A percentile compares a stretch with the other conserved stretches of the same genome.
Evolutionary conservation across 2,888 invertebrate species (phyloP).

Genomic region (Caenorhabditis wallacei): DNA sequence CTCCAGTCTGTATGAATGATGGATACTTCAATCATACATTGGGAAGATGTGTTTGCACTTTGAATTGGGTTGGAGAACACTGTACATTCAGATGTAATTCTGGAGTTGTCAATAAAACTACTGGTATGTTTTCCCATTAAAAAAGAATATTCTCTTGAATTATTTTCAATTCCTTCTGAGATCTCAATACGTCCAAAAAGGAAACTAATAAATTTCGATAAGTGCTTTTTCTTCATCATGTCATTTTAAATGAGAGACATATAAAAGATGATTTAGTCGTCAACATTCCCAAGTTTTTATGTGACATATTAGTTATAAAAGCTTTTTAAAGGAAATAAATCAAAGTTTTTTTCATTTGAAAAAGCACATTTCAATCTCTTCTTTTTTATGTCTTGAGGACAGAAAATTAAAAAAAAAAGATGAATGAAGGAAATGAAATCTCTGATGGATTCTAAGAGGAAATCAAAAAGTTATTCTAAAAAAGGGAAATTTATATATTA

Average conservation of each 20-base stretch:
- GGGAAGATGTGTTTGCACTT: constrained; percentile 64
- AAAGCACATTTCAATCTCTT: constrained; percentile 6
- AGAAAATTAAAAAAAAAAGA: constrained; percentile 4
- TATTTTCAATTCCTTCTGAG: no score
- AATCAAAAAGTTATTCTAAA: no score
- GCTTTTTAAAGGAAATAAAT: constrained; percentile 9
- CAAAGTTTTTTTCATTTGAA: constrained; percentile 13
- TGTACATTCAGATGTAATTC: constrained; percentile 65
- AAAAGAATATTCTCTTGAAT: no score
- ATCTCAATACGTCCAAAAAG: not conserved
- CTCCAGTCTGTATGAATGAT: constrained; percentile 66
- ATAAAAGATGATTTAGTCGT: constrained; percentile 8
- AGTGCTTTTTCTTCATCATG: constrained; percentile 2
- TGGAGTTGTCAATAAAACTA: constrained; percentile 65
- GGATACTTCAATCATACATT: constrained; percentile 61
- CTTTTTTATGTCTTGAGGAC: not conserved
- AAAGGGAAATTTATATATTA: not conserved
- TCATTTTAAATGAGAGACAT: not conserved
- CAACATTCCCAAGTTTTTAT: constrained; percentile 14
- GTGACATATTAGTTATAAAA: constrained; percentile 30
- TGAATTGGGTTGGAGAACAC: constrained; percentile 64
- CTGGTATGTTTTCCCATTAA: constrained; percentile 52
- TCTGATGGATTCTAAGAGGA: no score
- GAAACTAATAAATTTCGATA: constrained; percentile 14
- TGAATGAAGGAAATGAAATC: not conserved